A percentile compares a stretch with the other conserved stretches of the same genome.
These are phyloP conservation scores for Aspidiotus rigidus DNA, from an alignment of 2,888 invertebrate species.

Conservation along the genomic window DNA sequence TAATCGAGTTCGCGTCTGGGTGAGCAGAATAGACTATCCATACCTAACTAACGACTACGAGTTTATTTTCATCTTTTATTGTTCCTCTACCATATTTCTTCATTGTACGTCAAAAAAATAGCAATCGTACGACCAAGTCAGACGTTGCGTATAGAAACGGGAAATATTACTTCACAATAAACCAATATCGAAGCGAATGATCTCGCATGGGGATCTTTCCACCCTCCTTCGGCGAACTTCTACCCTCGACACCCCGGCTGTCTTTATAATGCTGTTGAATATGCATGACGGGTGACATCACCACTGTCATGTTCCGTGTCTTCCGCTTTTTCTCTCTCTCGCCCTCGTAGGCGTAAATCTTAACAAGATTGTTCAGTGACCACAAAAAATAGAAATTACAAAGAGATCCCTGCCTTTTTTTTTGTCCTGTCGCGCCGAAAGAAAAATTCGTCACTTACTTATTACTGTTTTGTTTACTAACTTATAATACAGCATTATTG, in stretches of 20 bases:
- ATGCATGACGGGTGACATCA: constrained; percentile 31
- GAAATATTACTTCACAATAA: constrained; percentile 28
- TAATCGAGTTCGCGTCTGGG: too few species aligned
- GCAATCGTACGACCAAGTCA: not conserved
- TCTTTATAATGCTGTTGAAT: constrained; percentile 20
- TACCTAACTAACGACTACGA: too few species aligned
- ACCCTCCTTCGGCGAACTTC: constrained; percentile 25
- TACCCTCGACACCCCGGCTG: not conserved
- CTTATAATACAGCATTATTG: too few species aligned
- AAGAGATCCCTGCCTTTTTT: too few species aligned
- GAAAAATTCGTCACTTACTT: too few species aligned
- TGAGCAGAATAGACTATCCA: too few species aligned
- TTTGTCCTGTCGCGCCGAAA: too few species aligned
- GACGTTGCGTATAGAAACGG: not conserved
- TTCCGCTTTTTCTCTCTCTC: not conserved
- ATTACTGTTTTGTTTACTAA: too few species aligned
- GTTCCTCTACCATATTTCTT: too few species aligned
- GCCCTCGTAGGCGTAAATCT: not conserved
- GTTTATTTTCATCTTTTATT: too few species aligned
- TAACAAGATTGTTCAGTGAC: too few species aligned
- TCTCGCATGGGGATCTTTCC: constrained; percentile 26
- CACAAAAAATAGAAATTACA: too few species aligned
- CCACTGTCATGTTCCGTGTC: not conserved
- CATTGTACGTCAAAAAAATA: not conserved
- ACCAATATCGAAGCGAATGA: constrained; percentile 30